These are phyloP conservation scores for Lithophane leautieri DNA, from an alignment of 2,888 invertebrate species.

Conservation along the genomic window DNA sequence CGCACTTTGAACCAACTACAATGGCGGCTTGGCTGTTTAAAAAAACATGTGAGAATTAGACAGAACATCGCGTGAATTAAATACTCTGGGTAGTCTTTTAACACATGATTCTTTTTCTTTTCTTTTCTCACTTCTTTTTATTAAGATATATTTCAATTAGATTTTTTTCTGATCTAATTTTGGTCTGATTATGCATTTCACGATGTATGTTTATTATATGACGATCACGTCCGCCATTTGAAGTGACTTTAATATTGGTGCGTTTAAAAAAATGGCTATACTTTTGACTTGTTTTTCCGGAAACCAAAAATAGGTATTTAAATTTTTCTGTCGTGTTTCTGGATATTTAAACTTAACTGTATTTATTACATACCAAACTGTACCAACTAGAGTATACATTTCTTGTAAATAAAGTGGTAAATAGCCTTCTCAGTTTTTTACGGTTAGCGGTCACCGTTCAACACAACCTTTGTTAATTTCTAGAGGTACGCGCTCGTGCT, in stretches of 20 bases:
- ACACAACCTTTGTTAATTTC: conserved; percentile 33
- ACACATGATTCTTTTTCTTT: conserved; percentile 17
- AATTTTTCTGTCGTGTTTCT: neutral
- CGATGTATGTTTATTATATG: neutral
- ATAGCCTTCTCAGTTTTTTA: conserved; percentile 9
- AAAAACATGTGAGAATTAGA: conserved; percentile 58
- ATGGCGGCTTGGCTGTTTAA: conserved; percentile 30
- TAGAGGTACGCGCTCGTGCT: neutral
- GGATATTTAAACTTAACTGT: neutral
- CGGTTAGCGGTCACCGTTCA: neutral
- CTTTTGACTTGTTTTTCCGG: conserved; percentile 2
- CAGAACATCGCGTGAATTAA: conserved; percentile 55
- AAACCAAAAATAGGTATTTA: too few species aligned
- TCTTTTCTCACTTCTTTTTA: conserved; percentile 8
- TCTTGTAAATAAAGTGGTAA: conserved; percentile 4
- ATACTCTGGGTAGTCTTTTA: conserved; percentile 8
- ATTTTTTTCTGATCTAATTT: conserved; percentile 1
- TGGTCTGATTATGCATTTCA: neutral
- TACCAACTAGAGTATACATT: neutral
- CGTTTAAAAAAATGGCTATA: neutral
- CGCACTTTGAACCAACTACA: conserved; percentile 57
- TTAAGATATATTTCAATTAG: neutral
- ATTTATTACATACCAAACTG: neutral
- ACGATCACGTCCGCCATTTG: neutral
- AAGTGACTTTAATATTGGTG: neutral